phyloP scores from a whole-genome alignment of 2,113 vertebrate genomes.

The Myiagra hebetior region DNA sequence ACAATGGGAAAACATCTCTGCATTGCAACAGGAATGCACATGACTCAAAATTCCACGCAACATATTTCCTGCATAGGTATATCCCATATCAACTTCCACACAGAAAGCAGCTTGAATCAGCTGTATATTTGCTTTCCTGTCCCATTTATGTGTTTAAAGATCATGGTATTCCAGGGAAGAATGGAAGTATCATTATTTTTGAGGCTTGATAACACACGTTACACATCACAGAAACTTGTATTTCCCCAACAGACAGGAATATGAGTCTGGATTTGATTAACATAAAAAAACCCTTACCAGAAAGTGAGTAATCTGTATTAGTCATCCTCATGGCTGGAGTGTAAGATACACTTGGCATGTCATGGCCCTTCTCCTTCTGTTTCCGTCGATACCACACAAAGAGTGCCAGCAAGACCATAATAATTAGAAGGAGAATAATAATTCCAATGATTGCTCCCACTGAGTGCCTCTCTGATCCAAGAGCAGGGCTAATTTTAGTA shows the following conservation, averaged over 20 bases:
- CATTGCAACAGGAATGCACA: not conserved
- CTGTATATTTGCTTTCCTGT: not conserved
- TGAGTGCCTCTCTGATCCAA: slow-evolving; percentile 92
- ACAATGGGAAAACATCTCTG: not conserved
- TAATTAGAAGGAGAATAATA: slow-evolving; percentile 92
- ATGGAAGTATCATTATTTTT: not conserved
- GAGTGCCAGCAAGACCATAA: slow-evolving; percentile 91
- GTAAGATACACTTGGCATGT: slow-evolving; percentile 95
- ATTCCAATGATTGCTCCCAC: slow-evolving; percentile 96
- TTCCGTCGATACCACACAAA: slow-evolving; percentile 94
- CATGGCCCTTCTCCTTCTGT: slow-evolving; percentile 92
- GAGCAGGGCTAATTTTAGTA: slow-evolving; percentile 96
- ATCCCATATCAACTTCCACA: not conserved
- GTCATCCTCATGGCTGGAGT: slow-evolving; percentile 91
- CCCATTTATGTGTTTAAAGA: not conserved
- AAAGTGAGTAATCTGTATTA: slow-evolving; percentile 93
- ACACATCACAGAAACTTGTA: not conserved
- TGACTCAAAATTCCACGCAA: not conserved
- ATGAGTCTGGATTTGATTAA: slow-evolving; percentile 41
- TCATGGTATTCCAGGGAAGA: not conserved
- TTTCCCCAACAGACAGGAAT: slow-evolving; percentile 8
- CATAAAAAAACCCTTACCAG: slow-evolving; percentile 80
- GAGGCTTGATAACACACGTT: not conserved
- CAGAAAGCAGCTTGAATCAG: not conserved
- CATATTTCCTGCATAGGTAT: not conserved